Evolutionary conservation across 2,797 vertebrate species (phyloP).

Genomic region (Sebastes cheni): DNA sequence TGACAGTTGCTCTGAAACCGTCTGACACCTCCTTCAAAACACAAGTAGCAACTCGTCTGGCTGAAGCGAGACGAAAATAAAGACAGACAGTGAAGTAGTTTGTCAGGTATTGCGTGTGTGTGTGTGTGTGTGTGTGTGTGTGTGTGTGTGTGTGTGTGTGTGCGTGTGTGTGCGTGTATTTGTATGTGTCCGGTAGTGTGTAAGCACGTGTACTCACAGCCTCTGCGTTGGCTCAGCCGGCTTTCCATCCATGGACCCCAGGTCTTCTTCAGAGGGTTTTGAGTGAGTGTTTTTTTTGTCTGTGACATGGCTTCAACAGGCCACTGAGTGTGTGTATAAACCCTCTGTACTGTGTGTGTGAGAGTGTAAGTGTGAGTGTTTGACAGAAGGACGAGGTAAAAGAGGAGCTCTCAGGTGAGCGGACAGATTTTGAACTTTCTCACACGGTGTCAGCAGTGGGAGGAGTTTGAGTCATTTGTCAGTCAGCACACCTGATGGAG

Average conservation of each 20-base stretch:
- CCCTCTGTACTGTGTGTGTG: background rate
- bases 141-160: background rate
- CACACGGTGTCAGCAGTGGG: background rate
- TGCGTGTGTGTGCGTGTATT: background rate
- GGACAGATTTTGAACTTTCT: slow-evolving; percentile 35
- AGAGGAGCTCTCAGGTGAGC: slow-evolving; percentile 11
- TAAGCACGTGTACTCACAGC: slow-evolving; percentile 83
- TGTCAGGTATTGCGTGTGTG: background rate
- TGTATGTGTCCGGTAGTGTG: background rate
- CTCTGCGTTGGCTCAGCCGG: slow-evolving; percentile 81
- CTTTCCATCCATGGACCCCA: slow-evolving; percentile 86
- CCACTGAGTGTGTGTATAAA: background rate
- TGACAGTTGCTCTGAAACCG: background rate
- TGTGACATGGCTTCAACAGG: slow-evolving; percentile 72
- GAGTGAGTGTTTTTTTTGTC: slow-evolving; percentile 78
- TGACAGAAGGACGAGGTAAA: background rate
- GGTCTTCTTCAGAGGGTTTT: slow-evolving; percentile 88
- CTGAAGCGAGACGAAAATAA: background rate
- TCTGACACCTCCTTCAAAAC: background rate
- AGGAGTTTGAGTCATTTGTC: background rate
- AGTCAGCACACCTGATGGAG: background rate
- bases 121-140: no score
- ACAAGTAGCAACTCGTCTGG: background rate
- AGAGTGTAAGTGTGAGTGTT: slow-evolving; percentile 13
- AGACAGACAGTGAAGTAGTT: background rate